Evolutionary conservation across 2,113 vertebrate genomes (phyloP), one percentile per base, ranked within the genome.

Genomic region (Cavia porcellus): DNA sequence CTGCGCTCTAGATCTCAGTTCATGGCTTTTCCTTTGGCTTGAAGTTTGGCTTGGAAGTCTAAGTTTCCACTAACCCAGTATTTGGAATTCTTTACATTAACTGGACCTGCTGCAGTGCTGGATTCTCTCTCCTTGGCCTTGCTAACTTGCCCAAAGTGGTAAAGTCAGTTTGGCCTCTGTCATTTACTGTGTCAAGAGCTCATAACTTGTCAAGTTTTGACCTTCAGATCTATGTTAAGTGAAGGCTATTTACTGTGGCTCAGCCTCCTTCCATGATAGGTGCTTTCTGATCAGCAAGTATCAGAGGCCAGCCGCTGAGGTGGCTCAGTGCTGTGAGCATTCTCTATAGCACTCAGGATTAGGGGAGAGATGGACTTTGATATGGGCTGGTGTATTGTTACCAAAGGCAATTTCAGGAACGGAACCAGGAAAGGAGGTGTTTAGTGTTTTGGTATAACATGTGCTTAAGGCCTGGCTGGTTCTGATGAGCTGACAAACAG

Each of bases 391-490:
- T 24, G 2, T 68, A 22, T 5, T 52, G 35, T 62, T 83, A 50
- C 24, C 28, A 52, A 92, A 92, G 85, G 59, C 12, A 66, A 75
- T 89, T 92, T 96, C 42, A 38, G 32, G 50, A 90, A 89, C 30
- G 50, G 22, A 42, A 50, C 38, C 64, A 2, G 75, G 32, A 85
- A 89, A 83, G 42, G 13, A 87, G 13, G 47, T 81, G 11, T 15
- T 75, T 62, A 61, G 50, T 92, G 14, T 28, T 8, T 52, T 15
- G 47, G 57, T 25, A 28, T 13, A 62, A 42, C 74, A 83, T 22
- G 7, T 15, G 13, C 50, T 90, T 77, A 89, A 45, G 62, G 89
- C 17, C 57, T 96, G 85, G 35, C 45, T 91, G 17, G 5, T 70
- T 92, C 32, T 94, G 55, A 61, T 82, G 30, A 90, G 52, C 38